Evolutionary conservation across 2,888 invertebrate species (phyloP).

Genomic region (Prenolepis imparis): DNA sequence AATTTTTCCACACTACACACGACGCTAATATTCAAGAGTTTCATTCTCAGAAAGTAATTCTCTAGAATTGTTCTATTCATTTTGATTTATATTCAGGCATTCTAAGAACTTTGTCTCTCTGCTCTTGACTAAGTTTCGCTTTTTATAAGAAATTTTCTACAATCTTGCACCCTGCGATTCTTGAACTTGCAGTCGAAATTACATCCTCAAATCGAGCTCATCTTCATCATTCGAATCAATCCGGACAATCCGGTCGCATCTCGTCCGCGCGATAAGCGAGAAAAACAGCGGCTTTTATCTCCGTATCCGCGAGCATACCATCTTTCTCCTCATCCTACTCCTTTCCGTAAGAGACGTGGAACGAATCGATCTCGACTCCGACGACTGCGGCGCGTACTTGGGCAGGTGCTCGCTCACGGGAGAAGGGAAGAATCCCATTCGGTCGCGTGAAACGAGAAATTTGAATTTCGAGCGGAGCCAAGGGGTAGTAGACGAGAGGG

Average conservation of each 20-base stretch:
- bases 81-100: background rate
- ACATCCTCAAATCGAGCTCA: conserved; percentile 27
- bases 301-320: conserved; percentile 78
- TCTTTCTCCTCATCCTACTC: conserved; percentile 77
- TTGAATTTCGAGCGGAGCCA: conserved; percentile 71
- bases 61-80: background rate
- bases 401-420: conserved; percentile 66
- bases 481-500: background rate
- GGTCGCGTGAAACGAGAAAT: conserved; percentile 75
- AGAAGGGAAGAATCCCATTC: conserved; percentile 73
- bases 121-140: background rate
- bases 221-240: conserved; percentile 17
- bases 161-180: background rate
- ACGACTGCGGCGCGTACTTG: conserved; percentile 59
- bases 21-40: conserved; percentile 9
- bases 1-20: background rate
- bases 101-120: background rate
- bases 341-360: conserved; percentile 57
- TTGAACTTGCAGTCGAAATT: conserved; percentile 34
- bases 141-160: background rate
- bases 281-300: conserved; percentile 36
- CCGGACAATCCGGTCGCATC: conserved; percentile 35
- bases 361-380: conserved; percentile 70
- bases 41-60: background rate
- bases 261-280: conserved; percentile 11